A percentile compares a stretch with the other conserved stretches of the same genome.
These are phyloP conservation scores for Ciconia stormi DNA, from an alignment of 2,113 vertebrate species.

Conservation along the genomic window DNA sequence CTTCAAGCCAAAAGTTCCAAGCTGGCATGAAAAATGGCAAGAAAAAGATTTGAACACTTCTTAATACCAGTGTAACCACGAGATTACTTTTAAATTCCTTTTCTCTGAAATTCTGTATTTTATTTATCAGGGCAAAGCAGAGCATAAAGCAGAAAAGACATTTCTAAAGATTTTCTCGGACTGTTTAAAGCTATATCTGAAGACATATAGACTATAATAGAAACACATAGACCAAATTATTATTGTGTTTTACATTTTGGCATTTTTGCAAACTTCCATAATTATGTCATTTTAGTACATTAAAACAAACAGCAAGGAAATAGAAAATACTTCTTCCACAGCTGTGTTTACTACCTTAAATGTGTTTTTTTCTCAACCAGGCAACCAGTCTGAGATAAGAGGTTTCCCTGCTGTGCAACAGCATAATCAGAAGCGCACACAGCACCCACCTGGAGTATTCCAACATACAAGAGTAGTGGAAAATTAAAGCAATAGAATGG, in stretches of 20 bases:
- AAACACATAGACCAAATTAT: not conserved
- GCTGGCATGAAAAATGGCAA: constrained; percentile 16
- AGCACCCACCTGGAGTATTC: constrained; percentile 67
- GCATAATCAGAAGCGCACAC: constrained; percentile 57
- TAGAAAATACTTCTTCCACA: constrained; percentile 69
- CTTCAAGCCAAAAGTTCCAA: constrained; percentile 26
- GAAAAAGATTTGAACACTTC: constrained; percentile 31
- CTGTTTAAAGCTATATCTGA: not conserved
- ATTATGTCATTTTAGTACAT: constrained; percentile 70
- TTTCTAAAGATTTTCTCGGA: not conserved
- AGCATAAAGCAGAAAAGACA: not conserved
- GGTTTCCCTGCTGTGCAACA: constrained; percentile 73
- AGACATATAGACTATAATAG: not conserved
- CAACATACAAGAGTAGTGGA: constrained; percentile 42
- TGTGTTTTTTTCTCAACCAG: constrained; percentile 32
- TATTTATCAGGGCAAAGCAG: not conserved
- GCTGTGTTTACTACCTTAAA: constrained; percentile 77
- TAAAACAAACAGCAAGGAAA: constrained; percentile 73
- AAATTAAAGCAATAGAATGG: constrained; percentile 69
- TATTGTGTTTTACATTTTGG: constrained; percentile 39
- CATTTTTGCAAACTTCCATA: constrained; percentile 59
- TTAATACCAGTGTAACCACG: constrained; percentile 26
- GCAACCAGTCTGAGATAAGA: constrained; percentile 76
- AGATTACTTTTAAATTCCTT: constrained; percentile 46
- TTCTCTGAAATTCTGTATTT: constrained; percentile 27